A percentile compares a stretch with the other conserved stretches of the same genome.
Conservation (phyloP, 2,888 invertebrate genomes). For the Drosophila histrio region DNA sequence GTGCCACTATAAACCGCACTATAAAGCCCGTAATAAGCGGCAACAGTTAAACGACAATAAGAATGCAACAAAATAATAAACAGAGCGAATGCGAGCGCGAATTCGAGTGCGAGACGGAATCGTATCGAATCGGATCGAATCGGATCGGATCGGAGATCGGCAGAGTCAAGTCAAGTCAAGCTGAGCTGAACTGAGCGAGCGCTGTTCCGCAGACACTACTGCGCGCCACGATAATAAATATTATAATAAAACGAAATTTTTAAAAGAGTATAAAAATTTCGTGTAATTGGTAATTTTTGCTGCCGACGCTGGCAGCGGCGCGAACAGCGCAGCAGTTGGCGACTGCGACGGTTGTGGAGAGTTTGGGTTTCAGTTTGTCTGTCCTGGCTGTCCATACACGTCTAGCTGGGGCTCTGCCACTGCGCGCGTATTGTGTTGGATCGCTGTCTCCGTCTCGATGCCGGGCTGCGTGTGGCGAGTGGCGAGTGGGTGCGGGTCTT, state of each 20-base stretch:
- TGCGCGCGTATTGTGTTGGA: conserved; percentile 36
- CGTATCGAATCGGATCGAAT: conserved; percentile 31
- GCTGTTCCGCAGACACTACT: conserved; percentile 83
- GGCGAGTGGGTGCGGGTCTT: conserved; percentile 51
- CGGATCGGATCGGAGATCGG: conserved; percentile 49
- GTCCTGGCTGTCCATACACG: conserved; percentile 30
- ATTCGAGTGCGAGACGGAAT: conserved; percentile 22
- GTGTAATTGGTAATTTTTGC: conserved; percentile 84
- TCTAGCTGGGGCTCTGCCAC: conserved; percentile 33
- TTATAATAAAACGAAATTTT: conserved; percentile 85
- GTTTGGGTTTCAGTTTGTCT: conserved; percentile 34
- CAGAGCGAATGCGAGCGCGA: conserved; percentile 45
- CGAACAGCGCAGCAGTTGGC: conserved; percentile 49
- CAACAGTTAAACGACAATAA: conserved; percentile 80
- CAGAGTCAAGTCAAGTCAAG: conserved; percentile 36
- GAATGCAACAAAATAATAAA: conserved; percentile 69
- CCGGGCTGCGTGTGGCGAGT: conserved; percentile 43
- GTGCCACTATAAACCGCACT: conserved; percentile 59
- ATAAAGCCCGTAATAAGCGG: conserved; percentile 65
- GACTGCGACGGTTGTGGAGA: conserved; percentile 57
- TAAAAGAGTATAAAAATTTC: conserved; percentile 85
- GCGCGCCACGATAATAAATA: conserved; percentile 84
- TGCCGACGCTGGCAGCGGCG: conserved; percentile 64
- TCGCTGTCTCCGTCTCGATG: conserved; percentile 40
- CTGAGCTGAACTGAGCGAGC: conserved; percentile 47